Evolutionary conservation across 2,797 vertebrate genomes (phyloP), one percentile per base, ranked within the genome.

Genomic region (Muscicapa striata): DNA sequence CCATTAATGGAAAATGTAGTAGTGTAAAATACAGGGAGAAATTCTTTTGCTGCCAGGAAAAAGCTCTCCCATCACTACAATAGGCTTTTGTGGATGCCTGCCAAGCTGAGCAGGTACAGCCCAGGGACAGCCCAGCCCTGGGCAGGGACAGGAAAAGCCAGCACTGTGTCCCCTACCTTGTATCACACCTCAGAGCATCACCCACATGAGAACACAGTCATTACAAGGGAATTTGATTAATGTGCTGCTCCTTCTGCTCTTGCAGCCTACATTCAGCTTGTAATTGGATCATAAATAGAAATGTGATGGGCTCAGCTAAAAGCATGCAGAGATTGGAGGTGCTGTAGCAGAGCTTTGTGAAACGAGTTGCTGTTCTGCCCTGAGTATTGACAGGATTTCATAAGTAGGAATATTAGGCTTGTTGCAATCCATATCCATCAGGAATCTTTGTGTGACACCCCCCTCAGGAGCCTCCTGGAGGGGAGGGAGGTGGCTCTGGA

Each of bases 281-380:
- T 86, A 94, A 87, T 55, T 64, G 78, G 77, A 88, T 64, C 67
- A 63, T 61, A 87, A 89, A 72, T 2, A 82, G 85, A 84, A 91
- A 76, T 27, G 45, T 3, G 49, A 74, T 27, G 63, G 74, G 20
- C 61, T 82, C 55, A 15, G 81, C 41, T 88, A 10, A 64, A 93
- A 78, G 61, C 0, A 1, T 13, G 23, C 57, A 61, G 43, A 62
- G 62, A 62, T 0, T 18, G 62, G 41, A 89, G 54, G 29, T 26
- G 15, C 34, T 34, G 45, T 1, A 17, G 70, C 74, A 87, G 52
- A 72, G 78, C 80, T 64, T 2, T 36, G 54, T n/a, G 77, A 83
- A 70, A 89, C 9, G 55, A 74, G 52, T 3, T 23, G 20, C 51
- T 43, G 46, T 11, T 51, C 41, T 72, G 32, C 48, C 41, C 48